A percentile compares a stretch with the other conserved stretches of the same genome.
phyloP scores from a whole-genome alignment of 2,113 vertebrate genomes.

The Tylochromis polylepis region DNA sequence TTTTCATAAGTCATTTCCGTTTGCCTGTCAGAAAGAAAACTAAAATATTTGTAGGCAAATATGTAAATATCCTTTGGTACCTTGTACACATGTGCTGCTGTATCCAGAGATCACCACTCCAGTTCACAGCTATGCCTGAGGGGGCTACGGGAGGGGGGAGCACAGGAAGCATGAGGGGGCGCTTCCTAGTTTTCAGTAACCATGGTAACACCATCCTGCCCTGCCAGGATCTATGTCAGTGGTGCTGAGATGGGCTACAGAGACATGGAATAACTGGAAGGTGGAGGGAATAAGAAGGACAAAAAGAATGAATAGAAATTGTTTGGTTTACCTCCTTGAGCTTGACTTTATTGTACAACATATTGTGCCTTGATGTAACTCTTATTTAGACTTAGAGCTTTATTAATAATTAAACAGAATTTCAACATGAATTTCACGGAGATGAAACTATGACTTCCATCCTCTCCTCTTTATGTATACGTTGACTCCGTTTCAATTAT shows the following conservation, averaged over 20 bases:
- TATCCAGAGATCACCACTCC: slow-evolving; percentile 40
- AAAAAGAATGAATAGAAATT: not conserved
- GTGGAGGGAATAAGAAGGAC: not conserved
- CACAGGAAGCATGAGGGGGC: slow-evolving; percentile 11
- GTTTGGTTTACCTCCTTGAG: not conserved
- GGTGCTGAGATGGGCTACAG: slow-evolving; percentile 3
- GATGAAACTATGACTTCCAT: slow-evolving; percentile 14
- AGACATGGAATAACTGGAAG: not conserved
- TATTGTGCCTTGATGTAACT: not conserved
- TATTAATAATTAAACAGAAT: not conserved
- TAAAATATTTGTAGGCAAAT: not conserved
- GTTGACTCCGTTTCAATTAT: not conserved
- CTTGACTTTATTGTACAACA: not conserved
- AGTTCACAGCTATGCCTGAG: slow-evolving; percentile 29
- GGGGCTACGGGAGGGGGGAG: not conserved
- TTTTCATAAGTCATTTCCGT: not conserved
- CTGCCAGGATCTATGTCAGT: slow-evolving; percentile 47
- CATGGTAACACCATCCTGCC: slow-evolving; percentile 58
- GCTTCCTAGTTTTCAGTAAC: slow-evolving; percentile 52
- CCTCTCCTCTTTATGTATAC: not conserved
- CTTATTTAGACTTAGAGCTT: not conserved
- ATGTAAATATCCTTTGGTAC: not conserved
- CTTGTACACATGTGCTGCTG: not conserved
- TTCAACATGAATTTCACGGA: not conserved
- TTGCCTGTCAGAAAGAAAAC: not conserved